A percentile compares a stretch with the other conserved stretches of the same genome.
Evolutionary conservation across 2,113 vertebrate species (phyloP).

Genomic region (Brachionichthys hirsutus): DNA sequence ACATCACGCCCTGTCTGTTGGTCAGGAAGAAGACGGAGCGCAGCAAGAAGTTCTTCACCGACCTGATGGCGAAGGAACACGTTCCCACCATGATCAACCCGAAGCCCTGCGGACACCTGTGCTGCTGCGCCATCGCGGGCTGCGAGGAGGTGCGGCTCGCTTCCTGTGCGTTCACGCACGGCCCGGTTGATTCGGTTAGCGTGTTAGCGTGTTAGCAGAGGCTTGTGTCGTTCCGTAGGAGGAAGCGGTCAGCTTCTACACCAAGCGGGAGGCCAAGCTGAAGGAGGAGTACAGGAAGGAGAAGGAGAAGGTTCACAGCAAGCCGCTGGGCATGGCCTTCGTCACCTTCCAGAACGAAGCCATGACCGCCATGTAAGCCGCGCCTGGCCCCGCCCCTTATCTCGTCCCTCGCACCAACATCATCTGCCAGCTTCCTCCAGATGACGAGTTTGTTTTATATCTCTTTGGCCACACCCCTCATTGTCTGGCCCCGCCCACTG

Average conservation of each 20-base stretch:
- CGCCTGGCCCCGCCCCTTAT: no score
- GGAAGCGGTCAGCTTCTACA: slow-evolving; percentile 94
- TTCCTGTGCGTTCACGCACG: no score
- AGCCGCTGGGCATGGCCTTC: slow-evolving; percentile 96
- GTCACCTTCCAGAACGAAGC: slow-evolving; percentile 98
- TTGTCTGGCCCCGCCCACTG: background rate
- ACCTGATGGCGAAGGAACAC: slow-evolving; percentile 89
- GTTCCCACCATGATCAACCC: slow-evolving; percentile 94
- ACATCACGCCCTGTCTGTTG: background rate
- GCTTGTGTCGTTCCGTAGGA: slow-evolving; percentile 73
- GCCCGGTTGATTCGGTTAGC: background rate
- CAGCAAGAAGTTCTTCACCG: slow-evolving; percentile 92
- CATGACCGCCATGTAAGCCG: slow-evolving; percentile 90
- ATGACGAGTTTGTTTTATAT: no score
- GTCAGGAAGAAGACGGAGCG: slow-evolving; percentile 94
- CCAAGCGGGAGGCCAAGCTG: slow-evolving; percentile 89
- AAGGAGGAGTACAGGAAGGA: slow-evolving; percentile 95
- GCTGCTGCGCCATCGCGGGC: slow-evolving; percentile 91
- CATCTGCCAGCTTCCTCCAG: no score
- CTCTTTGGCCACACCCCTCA: no score
- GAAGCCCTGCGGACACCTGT: slow-evolving; percentile 96
- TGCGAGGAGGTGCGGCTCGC: slow-evolving; percentile 86
- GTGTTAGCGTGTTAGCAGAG: background rate
- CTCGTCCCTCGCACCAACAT: no score
- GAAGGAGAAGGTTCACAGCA: slow-evolving; percentile 96